These are phyloP conservation scores for Anoplophora glabripennis DNA, from an alignment of 1,140 invertebrate genomes.

Conservation along the genomic window DNA sequence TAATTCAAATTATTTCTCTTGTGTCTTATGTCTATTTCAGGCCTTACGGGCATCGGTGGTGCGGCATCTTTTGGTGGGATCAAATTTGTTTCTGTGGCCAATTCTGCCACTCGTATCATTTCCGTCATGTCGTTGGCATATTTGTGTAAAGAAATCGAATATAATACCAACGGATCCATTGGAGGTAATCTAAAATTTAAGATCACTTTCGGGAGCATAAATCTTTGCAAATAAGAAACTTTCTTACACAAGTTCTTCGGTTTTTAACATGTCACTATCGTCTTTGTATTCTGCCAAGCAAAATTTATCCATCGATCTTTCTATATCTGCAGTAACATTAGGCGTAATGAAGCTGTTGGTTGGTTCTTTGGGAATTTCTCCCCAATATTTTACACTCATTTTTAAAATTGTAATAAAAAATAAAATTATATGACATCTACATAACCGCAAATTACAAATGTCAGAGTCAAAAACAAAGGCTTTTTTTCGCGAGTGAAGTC, in stretches of 20 bases:
- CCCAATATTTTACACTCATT: slow-evolving; percentile 29
- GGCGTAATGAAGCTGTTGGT: slow-evolving; percentile 16
- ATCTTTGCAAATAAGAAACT: slow-evolving; percentile 4
- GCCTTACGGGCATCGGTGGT: slow-evolving; percentile 37
- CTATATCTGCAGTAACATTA: slow-evolving; percentile 40
- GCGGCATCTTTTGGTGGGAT: slow-evolving; percentile 35
- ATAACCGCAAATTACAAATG: no score
- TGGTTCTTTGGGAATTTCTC: slow-evolving; percentile 29
- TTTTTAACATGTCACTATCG: slow-evolving; percentile 24
- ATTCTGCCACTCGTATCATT: slow-evolving; percentile 37
- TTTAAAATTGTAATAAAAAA: background rate
- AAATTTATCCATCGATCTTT: slow-evolving; percentile 41
- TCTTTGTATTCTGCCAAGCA: slow-evolving; percentile 37
- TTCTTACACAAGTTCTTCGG: slow-evolving; percentile 29
- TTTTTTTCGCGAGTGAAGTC: no score
- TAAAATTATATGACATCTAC: no score
- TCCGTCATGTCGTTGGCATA: slow-evolving; percentile 41
- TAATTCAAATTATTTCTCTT: slow-evolving; percentile 39
- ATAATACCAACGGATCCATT: slow-evolving; percentile 40
- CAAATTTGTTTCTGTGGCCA: slow-evolving; percentile 34
- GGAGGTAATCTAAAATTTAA: slow-evolving; percentile 30
- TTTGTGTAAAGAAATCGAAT: slow-evolving; percentile 44
- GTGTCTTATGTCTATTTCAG: slow-evolving; percentile 30
- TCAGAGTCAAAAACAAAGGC: no score
- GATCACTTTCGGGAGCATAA: background rate